phyloP scores from a whole-genome alignment of 2,797 vertebrate genomes.

The Sylvilagus floridanus region DNA sequence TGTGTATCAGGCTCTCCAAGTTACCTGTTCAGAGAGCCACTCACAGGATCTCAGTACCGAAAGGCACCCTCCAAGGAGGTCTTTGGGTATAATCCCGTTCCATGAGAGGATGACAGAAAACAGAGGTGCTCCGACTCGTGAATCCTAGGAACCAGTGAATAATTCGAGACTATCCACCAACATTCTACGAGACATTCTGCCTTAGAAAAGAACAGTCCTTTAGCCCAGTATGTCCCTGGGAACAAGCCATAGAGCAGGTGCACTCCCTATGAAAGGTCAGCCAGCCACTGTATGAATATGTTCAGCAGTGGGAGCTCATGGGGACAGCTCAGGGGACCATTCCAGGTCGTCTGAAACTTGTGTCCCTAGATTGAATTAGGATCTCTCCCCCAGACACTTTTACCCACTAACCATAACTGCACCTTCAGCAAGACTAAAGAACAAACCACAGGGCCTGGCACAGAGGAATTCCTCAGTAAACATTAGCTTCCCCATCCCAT shows the following conservation, averaged over 20 bases:
- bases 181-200: not conserved
- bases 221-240: not conserved
- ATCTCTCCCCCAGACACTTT: not conserved
- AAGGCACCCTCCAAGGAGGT: not conserved
- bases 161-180: not conserved
- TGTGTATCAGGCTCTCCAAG: not conserved
- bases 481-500: not conserved
- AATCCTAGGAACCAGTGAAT: not conserved
- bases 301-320: accelerated
- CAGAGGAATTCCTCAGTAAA: not conserved
- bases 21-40: not conserved
- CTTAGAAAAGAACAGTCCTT: not conserved
- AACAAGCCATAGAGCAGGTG: not conserved
- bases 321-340: not conserved
- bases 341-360: not conserved
- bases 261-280: no score
- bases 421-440: not conserved
- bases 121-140: not conserved
- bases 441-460: not conserved
- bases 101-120: not conserved
- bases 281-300: not conserved
- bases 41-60: not conserved
- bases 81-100: not conserved
- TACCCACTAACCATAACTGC: not conserved
- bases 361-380: not conserved